phyloP scores from a whole-genome alignment of 2,113 vertebrate species.

The Desmodus rotundus region DNA sequence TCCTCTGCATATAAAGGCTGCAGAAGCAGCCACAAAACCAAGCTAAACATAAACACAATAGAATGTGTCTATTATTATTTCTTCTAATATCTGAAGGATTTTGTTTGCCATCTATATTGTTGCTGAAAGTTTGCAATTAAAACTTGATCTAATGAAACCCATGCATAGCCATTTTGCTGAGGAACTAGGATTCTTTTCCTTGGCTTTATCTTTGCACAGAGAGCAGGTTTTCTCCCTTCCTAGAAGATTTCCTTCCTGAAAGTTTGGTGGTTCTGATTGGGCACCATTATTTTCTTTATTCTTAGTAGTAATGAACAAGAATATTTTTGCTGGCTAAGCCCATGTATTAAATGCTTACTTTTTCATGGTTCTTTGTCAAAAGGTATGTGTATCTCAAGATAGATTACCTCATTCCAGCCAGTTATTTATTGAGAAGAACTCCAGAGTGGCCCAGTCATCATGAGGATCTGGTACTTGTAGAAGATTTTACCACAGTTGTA shows the following conservation, averaged over 20 bases:
- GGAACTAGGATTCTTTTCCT: slow-evolving; percentile 3
- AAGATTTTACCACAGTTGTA: background rate
- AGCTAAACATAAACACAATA: slow-evolving; percentile 42
- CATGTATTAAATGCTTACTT: slow-evolving; percentile 11
- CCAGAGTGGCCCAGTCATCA: background rate
- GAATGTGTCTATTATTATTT: background rate
- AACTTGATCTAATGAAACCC: background rate
- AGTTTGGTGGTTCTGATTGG: background rate
- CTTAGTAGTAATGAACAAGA: background rate
- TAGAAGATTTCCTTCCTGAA: no score
- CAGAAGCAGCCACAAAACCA: slow-evolving; percentile 51
- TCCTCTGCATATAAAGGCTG: slow-evolving; percentile 4
- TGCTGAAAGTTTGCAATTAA: slow-evolving; percentile 17
- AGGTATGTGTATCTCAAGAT: background rate
- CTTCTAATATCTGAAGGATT: background rate
- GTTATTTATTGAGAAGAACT: slow-evolving; percentile 37
- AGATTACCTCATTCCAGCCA: background rate
- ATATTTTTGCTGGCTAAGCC: background rate
- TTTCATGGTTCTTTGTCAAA: slow-evolving; percentile 11
- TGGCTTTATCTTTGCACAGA: background rate
- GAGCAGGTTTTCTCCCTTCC: background rate
- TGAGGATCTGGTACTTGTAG: background rate
- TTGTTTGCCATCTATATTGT: slow-evolving; percentile 26
- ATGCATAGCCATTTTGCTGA: background rate
- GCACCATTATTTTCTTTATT: background rate